Conservation (phyloP, 1,140 invertebrate species). For the Drosophila lacteicornis region DNA sequence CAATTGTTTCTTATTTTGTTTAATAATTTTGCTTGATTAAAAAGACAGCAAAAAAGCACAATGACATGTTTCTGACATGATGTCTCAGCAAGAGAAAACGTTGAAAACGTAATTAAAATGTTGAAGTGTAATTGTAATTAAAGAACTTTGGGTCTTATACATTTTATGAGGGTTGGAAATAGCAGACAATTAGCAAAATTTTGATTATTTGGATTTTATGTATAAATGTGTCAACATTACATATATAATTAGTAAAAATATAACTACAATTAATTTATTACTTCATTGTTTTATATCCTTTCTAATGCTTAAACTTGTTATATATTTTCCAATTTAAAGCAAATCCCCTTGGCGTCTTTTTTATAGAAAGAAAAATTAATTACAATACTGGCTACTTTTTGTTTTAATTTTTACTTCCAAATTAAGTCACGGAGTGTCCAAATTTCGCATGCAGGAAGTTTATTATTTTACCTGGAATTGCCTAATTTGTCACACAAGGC, state of each 20-base stretch:
- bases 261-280: too few species aligned
- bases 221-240: neutral
- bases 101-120: neutral
- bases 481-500: slow-evolving; percentile 22
- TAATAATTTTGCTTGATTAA: slow-evolving; percentile 3
- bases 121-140: neutral
- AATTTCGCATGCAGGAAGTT: slow-evolving; percentile 5
- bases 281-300: too few species aligned
- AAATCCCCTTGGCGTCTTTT: neutral
- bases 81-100: neutral
- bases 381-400: neutral
- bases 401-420: neutral
- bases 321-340: neutral
- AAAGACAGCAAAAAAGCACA: slow-evolving; percentile 1
- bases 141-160: neutral
- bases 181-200: neutral
- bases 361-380: neutral
- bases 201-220: neutral
- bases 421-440: neutral
- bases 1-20: slow-evolving; percentile 34
- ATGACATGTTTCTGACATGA: slow-evolving; percentile 9
- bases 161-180: neutral
- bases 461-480: slow-evolving; percentile 14
- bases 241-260: too few species aligned
- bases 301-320: too few species aligned